These are phyloP conservation scores for Augochlora pura DNA, from an alignment of 1,140 invertebrate species.

Conservation along the genomic window DNA sequence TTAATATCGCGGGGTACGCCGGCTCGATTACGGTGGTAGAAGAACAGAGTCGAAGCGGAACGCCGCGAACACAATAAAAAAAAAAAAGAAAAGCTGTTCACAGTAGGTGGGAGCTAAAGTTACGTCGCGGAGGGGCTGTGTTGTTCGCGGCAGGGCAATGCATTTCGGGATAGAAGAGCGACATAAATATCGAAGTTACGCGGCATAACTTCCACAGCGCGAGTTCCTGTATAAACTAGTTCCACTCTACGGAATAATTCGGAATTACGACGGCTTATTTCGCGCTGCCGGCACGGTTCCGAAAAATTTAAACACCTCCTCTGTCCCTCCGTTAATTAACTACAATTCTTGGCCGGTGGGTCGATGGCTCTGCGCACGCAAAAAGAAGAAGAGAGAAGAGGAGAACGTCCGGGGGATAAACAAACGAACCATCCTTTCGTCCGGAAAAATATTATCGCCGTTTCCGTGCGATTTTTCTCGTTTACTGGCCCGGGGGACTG, in stretches of 20 bases:
- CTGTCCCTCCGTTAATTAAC: conserved; percentile 21
- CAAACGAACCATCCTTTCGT: no score
- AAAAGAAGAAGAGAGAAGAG: no score
- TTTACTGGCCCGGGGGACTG: no score
- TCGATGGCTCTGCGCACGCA: not conserved
- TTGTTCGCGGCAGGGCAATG: not conserved
- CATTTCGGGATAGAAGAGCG: conserved; percentile 24
- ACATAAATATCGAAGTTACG: conserved; percentile 40
- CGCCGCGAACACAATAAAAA: not conserved
- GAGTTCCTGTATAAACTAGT: conserved; percentile 16
- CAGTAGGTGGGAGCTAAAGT: not conserved
- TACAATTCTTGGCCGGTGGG: not conserved
- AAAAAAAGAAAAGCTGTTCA: no score
- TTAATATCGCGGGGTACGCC: no score
- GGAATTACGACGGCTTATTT: conserved; percentile 12
- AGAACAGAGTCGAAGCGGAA: not conserved
- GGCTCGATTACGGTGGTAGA: not conserved
- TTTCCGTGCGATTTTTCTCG: no score
- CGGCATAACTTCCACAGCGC: not conserved
- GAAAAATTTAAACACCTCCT: conserved; percentile 25
- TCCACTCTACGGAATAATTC: conserved; percentile 23
- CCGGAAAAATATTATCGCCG: no score
- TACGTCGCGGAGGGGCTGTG: conserved; percentile 9
- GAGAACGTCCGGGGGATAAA: no score
- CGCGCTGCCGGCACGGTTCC: not conserved